A percentile compares a stretch with the other conserved stretches of the same genome.
phyloP scores from a whole-genome alignment of 1,140 invertebrate genomes.

The Drosophila lacertosa region DNA sequence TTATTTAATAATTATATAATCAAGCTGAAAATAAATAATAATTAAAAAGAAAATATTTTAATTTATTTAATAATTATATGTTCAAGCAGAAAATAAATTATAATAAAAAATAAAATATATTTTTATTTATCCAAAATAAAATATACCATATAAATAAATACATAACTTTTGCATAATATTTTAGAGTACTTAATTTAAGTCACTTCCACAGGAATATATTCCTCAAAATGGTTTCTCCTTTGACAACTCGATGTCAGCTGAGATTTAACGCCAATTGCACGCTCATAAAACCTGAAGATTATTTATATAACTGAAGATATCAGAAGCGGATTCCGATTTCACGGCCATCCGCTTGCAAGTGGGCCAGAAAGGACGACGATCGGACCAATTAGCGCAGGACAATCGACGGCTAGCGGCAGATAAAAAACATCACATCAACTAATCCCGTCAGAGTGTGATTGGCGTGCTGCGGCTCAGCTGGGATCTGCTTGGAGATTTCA shows the following conservation, averaged over 20 bases:
- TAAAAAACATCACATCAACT: conserved; percentile 62
- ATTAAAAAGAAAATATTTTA: too few relatives aligned
- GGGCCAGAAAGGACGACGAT: conserved; percentile 29
- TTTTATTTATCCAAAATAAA: too few relatives aligned
- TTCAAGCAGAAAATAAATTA: too few relatives aligned
- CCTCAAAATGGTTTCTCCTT: not conserved
- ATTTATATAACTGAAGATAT: conserved; percentile 26
- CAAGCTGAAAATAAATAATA: too few relatives aligned
- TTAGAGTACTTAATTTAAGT: too few relatives aligned
- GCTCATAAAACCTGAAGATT: conserved; percentile 28
- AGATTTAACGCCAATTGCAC: conserved; percentile 72
- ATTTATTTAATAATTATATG: too few relatives aligned
- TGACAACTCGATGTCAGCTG: conserved; percentile 43
- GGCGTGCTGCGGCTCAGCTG: conserved; percentile 53
- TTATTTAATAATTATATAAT: too few relatives aligned
- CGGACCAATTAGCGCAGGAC: conserved; percentile 65
- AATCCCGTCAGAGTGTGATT: conserved; percentile 79
- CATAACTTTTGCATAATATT: too few relatives aligned
- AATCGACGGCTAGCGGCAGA: conserved; percentile 20
- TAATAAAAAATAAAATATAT: too few relatives aligned
- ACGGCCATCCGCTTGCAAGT: conserved; percentile 48
- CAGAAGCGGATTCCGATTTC: conserved; percentile 60
- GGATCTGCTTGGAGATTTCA: conserved; percentile 34
- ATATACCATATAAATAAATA: too few relatives aligned
- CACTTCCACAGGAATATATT: not conserved